These are phyloP conservation scores for Formica selysi DNA, from an alignment of 1,140 invertebrate species.

Conservation along the genomic window DNA sequence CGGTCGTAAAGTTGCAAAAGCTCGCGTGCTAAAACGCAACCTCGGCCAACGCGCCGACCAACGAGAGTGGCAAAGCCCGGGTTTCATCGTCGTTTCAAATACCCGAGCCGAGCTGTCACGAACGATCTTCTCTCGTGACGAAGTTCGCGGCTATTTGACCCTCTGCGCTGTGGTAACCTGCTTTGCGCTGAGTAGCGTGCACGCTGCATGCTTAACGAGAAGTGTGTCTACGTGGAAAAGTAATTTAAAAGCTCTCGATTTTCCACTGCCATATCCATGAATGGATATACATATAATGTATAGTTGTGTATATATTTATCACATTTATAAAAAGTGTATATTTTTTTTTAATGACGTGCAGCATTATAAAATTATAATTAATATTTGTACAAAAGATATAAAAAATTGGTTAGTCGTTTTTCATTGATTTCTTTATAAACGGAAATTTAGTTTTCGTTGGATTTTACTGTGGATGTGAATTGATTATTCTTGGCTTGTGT, in stretches of 20 bases:
- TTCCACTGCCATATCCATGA: slow-evolving; percentile 3
- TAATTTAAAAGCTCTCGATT: slow-evolving; percentile 16
- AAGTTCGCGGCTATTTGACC: slow-evolving; percentile 59
- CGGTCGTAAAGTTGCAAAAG: slow-evolving; percentile 68
- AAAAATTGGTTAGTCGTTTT: background rate
- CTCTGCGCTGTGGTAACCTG: slow-evolving; percentile 39
- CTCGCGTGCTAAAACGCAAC: slow-evolving; percentile 65
- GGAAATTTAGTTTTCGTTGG: slow-evolving; percentile 8
- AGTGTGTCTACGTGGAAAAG: slow-evolving; percentile 39
- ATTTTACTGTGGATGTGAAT: slow-evolving; percentile 13
- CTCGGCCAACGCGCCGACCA: slow-evolving; percentile 49
- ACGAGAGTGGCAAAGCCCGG: slow-evolving; percentile 63
- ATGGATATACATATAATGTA: background rate
- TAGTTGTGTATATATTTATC: background rate
- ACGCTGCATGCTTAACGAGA: slow-evolving; percentile 56
- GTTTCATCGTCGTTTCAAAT: slow-evolving; percentile 65
- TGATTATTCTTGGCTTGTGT: background rate
- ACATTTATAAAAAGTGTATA: background rate
- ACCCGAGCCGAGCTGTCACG: slow-evolving; percentile 54
- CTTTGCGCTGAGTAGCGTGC: slow-evolving; percentile 49
- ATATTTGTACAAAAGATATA: background rate
- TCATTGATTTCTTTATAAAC: background rate
- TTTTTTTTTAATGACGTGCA: background rate
- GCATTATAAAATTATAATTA: background rate
- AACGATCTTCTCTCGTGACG: slow-evolving; percentile 63